Evolutionary conservation across 2,113 vertebrate species (phyloP).

Genomic region (Lepisosteus oculatus): DNA sequence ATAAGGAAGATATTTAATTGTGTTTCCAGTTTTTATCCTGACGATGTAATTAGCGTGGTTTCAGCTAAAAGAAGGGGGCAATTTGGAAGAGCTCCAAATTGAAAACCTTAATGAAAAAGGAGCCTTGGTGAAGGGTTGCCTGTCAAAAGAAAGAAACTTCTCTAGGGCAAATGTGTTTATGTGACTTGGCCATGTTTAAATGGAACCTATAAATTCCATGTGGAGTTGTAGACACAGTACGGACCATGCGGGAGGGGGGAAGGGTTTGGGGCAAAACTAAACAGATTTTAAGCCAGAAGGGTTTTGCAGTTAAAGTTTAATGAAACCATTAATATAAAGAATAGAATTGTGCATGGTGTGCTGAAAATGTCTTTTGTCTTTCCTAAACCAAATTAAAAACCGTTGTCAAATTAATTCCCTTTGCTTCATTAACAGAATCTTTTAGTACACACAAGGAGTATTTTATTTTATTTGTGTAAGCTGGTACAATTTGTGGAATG

Average conservation of each 20-base stretch:
- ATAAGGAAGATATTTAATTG: slow-evolving; percentile 62
- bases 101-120: slow-evolving; percentile 67
- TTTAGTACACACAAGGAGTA: neutral
- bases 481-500: neutral
- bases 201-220: slow-evolving; percentile 61
- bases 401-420: slow-evolving; percentile 28
- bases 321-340: slow-evolving; percentile 55
- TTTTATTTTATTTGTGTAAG: slow-evolving; percentile 17
- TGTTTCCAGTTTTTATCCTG: slow-evolving; percentile 68
- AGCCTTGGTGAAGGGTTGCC: slow-evolving; percentile 59
- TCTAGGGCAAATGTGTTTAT: slow-evolving; percentile 63
- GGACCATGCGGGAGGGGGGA: slow-evolving; percentile 29
- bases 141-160: slow-evolving; percentile 69
- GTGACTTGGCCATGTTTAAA: slow-evolving; percentile 61
- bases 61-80: slow-evolving; percentile 66
- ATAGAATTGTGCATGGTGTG: slow-evolving; percentile 43
- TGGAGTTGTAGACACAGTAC: slow-evolving; percentile 53
- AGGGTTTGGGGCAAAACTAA: slow-evolving; percentile 49
- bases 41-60: slow-evolving; percentile 67
- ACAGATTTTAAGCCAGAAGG: slow-evolving; percentile 66
- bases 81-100: slow-evolving; percentile 80
- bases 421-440: slow-evolving; percentile 12
- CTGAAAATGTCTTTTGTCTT: slow-evolving; percentile 16
- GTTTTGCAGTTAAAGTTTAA: slow-evolving; percentile 62
- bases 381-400: slow-evolving; percentile 31